These are phyloP conservation scores for Mya arenaria DNA, from an alignment of 1,140 invertebrate genomes.

Conservation along the genomic window DNA sequence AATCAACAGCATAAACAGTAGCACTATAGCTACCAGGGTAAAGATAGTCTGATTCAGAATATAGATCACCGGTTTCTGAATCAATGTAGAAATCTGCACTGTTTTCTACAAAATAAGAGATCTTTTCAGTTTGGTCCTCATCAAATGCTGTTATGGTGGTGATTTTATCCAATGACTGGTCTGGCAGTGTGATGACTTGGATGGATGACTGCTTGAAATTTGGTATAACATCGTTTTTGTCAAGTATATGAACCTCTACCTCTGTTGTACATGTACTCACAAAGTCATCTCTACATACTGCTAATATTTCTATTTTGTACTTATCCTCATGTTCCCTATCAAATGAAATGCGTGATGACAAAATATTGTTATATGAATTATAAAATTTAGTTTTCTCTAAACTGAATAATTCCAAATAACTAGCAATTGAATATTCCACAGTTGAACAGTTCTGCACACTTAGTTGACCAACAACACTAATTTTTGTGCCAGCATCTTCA, in stretches of 20 bases:
- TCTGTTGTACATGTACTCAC: neutral
- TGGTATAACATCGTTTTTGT: conserved; percentile 45
- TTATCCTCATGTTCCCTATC: conserved; percentile 34
- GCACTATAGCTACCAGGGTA: conserved; percentile 27
- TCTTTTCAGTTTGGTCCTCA: conserved; percentile 36
- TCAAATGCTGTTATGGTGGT: conserved; percentile 20
- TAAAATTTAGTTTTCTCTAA: conserved; percentile 11
- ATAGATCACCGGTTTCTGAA: conserved; percentile 6
- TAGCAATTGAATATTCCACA: conserved; percentile 28
- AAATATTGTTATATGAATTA: conserved; percentile 13
- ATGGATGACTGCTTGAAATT: neutral
- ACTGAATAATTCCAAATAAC: neutral
- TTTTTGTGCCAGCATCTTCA: conserved; percentile 1
- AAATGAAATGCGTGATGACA: conserved; percentile 20
- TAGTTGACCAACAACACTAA: conserved; percentile 39
- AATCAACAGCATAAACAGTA: conserved; percentile 27
- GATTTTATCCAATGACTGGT: conserved; percentile 24
- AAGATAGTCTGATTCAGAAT: conserved; percentile 31
- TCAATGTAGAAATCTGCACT: conserved; percentile 35
- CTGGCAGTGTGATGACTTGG: neutral
- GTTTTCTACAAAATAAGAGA: conserved; percentile 20
- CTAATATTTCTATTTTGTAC: conserved; percentile 27
- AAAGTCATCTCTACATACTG: neutral
- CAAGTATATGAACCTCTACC: conserved; percentile 41
- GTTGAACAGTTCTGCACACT: neutral